Evolutionary conservation across 2,797 vertebrate genomes (phyloP).

Genomic region (Hydrolagus colliei): DNA sequence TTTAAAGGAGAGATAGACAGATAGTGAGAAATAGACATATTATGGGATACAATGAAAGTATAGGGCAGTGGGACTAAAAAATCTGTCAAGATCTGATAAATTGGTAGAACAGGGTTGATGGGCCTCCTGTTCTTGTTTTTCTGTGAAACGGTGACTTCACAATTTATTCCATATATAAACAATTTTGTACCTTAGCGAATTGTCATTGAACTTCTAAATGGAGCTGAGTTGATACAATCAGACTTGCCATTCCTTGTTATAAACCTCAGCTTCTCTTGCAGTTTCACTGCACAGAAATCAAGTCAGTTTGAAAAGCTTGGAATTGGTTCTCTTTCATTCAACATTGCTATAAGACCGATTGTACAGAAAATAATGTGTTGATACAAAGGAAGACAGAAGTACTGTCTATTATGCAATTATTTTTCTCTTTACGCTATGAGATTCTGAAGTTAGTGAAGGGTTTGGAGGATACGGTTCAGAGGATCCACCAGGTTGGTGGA

Average conservation of each 20-base stretch:
- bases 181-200: no score
- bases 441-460: slow-evolving; percentile 53
- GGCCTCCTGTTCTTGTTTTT: no score
- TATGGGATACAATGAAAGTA: no score
- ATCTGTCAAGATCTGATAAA: no score
- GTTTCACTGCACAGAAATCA: neutral
- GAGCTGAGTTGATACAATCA: no score
- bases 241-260: neutral
- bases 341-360: neutral
- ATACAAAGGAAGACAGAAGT: slow-evolving; percentile 54
- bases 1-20: no score
- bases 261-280: neutral
- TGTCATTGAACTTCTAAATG: no score
- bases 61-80: no score
- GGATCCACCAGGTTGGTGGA: slow-evolving; percentile 50
- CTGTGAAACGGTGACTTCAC: no score
- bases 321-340: neutral
- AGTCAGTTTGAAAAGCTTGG: neutral
- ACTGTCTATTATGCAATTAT: slow-evolving; percentile 46
- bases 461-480: slow-evolving; percentile 56
- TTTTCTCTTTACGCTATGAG: slow-evolving; percentile 52
- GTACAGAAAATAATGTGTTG: neutral
- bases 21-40: no score
- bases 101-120: no score
- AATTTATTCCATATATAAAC: no score